phyloP scores from a whole-genome alignment of 2,797 vertebrate genomes.

The Fistularia tabacaria region DNA sequence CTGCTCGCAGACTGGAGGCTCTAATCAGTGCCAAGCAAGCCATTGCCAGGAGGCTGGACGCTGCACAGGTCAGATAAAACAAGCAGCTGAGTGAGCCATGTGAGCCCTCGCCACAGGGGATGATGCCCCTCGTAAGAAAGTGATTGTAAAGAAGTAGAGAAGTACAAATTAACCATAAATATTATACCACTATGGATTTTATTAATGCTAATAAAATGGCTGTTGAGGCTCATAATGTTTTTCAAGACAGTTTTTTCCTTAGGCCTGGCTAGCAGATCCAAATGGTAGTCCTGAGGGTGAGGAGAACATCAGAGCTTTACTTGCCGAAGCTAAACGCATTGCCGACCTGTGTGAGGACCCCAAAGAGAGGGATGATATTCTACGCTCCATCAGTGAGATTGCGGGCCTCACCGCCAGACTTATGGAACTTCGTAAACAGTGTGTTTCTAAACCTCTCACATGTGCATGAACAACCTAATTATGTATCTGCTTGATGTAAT shows the following conservation, averaged over 20 bases:
- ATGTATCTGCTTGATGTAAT: constrained; percentile 26
- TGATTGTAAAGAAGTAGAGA: not conserved
- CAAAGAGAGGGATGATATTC: constrained; percentile 94
- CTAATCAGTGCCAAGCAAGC: constrained; percentile 95
- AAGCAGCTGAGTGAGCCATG: constrained; percentile 20
- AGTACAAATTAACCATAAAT: too few species aligned
- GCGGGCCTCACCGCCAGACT: constrained; percentile 88
- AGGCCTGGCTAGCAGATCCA: constrained; percentile 97
- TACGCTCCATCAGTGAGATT: constrained; percentile 94
- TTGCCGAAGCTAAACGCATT: constrained; percentile 91
- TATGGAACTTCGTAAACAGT: constrained; percentile 88
- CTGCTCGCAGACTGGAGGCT: constrained; percentile 90
- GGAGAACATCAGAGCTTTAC: constrained; percentile 88
- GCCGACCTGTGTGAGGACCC: constrained; percentile 95
- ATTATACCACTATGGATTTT: not conserved
- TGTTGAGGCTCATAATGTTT: too few species aligned
- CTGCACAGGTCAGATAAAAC: constrained; percentile 85
- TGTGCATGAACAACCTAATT: not conserved
- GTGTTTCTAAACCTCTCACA: constrained; percentile 43
- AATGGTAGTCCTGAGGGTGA: constrained; percentile 93
- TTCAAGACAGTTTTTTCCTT: not conserved
- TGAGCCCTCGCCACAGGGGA: constrained; percentile 3
- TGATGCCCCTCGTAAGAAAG: not conserved
- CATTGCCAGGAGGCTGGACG: constrained; percentile 92
- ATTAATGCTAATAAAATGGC: not conserved